These are phyloP conservation scores for Thunnus albacares DNA, from an alignment of 2,797 vertebrate genomes.

Conservation along the genomic window DNA sequence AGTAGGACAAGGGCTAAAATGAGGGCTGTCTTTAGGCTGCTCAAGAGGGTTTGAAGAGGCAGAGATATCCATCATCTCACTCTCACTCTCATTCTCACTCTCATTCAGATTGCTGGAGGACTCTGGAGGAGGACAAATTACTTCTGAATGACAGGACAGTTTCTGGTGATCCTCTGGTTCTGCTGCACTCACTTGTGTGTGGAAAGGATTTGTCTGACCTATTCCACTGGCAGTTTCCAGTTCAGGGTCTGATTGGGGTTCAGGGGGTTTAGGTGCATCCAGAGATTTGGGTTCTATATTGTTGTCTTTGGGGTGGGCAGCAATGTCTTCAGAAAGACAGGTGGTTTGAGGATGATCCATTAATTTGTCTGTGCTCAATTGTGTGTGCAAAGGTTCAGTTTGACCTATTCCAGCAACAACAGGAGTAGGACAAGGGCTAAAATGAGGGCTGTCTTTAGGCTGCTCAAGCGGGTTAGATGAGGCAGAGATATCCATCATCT, in stretches of 20 bases:
- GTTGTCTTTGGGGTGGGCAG: slow-evolving; percentile 24
- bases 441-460: slow-evolving; percentile 29
- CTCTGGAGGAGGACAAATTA: slow-evolving; percentile 55
- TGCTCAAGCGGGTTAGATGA: slow-evolving; percentile 67
- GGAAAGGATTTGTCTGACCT: slow-evolving; percentile 73
- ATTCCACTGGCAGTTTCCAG: slow-evolving; percentile 65
- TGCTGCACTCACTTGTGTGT: slow-evolving; percentile 50
- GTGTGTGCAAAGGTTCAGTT: slow-evolving; percentile 69
- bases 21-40: slow-evolving; percentile 41
- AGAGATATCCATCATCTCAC: slow-evolving; percentile 80
- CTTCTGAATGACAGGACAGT: slow-evolving; percentile 45
- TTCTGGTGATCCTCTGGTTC: slow-evolving; percentile 44
- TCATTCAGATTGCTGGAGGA: slow-evolving; percentile 55
- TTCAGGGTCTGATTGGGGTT: slow-evolving; percentile 32
- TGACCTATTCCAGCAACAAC: slow-evolving; percentile 49
- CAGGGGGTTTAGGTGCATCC: slow-evolving; percentile 24
- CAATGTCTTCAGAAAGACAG: slow-evolving; percentile 62
- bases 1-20: slow-evolving; percentile 8
- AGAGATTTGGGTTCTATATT: slow-evolving; percentile 18
- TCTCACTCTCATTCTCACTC: slow-evolving; percentile 64
- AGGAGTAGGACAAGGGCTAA: slow-evolving; percentile 14
- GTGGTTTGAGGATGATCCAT: slow-evolving; percentile 27
- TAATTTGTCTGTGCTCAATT: slow-evolving; percentile 53
- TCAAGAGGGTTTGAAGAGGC: slow-evolving; percentile 67
- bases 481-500: slow-evolving; percentile 79